Conservation (phyloP, 2,113 vertebrate genomes). For the Thymallus thymallus region DNA sequence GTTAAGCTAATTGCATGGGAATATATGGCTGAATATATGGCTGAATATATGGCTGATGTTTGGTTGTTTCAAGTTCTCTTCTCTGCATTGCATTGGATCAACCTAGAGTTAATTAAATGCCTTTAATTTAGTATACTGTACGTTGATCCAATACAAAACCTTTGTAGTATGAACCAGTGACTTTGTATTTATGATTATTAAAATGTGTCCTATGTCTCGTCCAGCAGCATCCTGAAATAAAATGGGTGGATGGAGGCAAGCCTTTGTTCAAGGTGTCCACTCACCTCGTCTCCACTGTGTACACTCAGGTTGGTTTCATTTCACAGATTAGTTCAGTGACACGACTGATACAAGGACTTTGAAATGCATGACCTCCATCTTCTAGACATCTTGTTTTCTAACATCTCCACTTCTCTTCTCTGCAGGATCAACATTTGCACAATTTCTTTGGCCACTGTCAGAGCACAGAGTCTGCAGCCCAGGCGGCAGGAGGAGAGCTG, state of each 20-base stretch:
- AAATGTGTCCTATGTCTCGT: slow-evolving; percentile 29
- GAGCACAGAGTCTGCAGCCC: slow-evolving; percentile 78
- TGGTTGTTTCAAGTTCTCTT: not conserved
- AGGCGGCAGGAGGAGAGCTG: slow-evolving; percentile 83
- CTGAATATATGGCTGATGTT: too few species aligned
- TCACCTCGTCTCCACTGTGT: slow-evolving; percentile 94
- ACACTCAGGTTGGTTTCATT: slow-evolving; percentile 82
- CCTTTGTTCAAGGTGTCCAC: slow-evolving; percentile 89
- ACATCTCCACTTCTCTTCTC: slow-evolving; percentile 30
- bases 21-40: not conserved
- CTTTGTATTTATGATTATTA: not conserved
- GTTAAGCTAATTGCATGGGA: not conserved
- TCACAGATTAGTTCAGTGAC: too few species aligned
- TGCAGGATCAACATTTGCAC: slow-evolving; percentile 94
- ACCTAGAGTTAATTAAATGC: too few species aligned
- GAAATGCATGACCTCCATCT: too few species aligned
- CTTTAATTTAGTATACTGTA: too few species aligned
- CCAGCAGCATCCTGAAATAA: slow-evolving; percentile 89
- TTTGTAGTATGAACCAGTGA: not conserved
- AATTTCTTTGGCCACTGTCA: slow-evolving; percentile 98
- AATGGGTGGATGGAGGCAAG: slow-evolving; percentile 96
- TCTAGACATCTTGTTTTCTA: not conserved
- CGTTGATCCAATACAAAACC: too few species aligned
- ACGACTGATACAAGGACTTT: too few species aligned
- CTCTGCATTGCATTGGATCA: too few species aligned